Evolutionary conservation across 2,113 vertebrate species (phyloP), one percentile per base, ranked within the genome.

Genomic region (Engystomops pustulosus): DNA sequence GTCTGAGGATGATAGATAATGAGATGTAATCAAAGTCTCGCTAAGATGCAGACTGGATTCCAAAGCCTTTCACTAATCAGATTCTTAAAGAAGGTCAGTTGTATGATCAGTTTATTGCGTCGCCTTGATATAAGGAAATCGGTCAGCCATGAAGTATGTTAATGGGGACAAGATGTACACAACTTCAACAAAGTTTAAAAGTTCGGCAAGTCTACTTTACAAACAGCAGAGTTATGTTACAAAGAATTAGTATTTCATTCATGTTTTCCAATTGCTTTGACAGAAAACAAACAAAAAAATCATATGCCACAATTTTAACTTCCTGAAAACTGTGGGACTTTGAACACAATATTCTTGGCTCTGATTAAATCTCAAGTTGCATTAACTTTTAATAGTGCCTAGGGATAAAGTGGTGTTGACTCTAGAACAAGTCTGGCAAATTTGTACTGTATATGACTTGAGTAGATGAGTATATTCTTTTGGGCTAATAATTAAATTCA

Each of bases 111-210:
- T n/a, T 77, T 77, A 36, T 77, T 55, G 20, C 34, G 18, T 15
- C 17, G 20, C 53, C 60, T 47, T 81, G 58, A 8, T 32, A 9
- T 51, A 80, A 38, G 65, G 47, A 69, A 81, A 81, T 36, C 69
- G n/a, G 27, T 51, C 45, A 81, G 32, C 41, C 65, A 81, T 81
- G 60, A 80, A 80, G 78, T 47, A 70, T 81, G 79, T 12, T 81
- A 70, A 81, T 81, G 49, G 45, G 30, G 20, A 36, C 65, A 70
- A 81, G 79, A 53, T 81, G 79, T 70, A 34, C 3, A 79, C n/a
- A 79, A 17, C 15, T 32, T 32, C 60, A 65, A 65, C 60, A 65
- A 77, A 36, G 20, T 38, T 23, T 58, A 77, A 77, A 77, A 58
- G 74, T 77, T 77, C 6, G 74, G 32, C 11, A 34, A 38, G 18